Evolutionary conservation across 2,797 vertebrate genomes (phyloP), one percentile per base, ranked within the genome.

Genomic region (Lepilemur septentrionalis): DNA sequence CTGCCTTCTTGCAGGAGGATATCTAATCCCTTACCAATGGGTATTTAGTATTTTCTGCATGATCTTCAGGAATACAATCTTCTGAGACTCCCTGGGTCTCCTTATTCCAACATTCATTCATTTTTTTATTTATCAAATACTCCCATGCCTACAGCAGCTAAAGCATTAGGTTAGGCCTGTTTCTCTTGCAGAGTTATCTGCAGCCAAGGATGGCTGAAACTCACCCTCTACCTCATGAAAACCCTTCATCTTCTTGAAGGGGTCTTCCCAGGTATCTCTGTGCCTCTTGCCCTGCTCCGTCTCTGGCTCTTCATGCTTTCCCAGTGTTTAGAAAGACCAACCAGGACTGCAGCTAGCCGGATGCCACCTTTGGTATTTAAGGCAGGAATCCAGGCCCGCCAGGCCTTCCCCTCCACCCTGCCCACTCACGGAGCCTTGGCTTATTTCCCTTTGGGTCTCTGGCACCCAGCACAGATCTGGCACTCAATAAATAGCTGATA

Each of bases 141-240:
- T 67, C 32, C 46, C 41, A 23, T 41, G 23, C 52, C 43, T 48
- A 32, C n/a, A 23, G 5, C 1, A 3, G 32, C 18, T 76, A 50
- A 57, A 63, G 30, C 22, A 35, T 38, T 11, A 43, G 48, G 12
- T 32, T 10, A 72, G 30, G 70, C 11, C 11, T 17, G 1, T 63
- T 48, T 82, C 22, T 70, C 67, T 84, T 20, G 38, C 35, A 79
- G 14, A 46, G 35, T 18, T n/a, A 25, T 18, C 72, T 28, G 72
- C 6, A 35, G 35, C 6, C 4, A 2, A 5, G 28, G 65, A 30
- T 38, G 38, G 30, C 0, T 0, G 14, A 1, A 52, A 22, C 14
- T 79, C 14, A 52, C 57, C 14, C 10, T 11, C 30, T 15, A 23
- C n/a, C 5, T 76, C n/a, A 15, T 38, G n/a, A 82, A 76, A 92